phyloP scores from a whole-genome alignment of 2,888 invertebrate species.

The Drosophila paramelanica region DNA sequence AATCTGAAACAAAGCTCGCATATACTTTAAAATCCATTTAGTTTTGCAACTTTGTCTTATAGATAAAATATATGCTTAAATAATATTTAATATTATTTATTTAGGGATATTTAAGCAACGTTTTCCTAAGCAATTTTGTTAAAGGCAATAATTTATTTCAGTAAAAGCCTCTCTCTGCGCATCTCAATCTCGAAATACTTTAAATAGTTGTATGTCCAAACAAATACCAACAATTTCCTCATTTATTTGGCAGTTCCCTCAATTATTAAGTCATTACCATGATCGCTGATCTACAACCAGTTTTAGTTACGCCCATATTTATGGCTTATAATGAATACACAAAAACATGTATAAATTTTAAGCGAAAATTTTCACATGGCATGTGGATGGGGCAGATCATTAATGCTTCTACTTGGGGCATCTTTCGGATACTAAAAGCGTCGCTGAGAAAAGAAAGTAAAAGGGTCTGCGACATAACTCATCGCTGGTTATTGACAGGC shows the following conservation, averaged over 20 bases:
- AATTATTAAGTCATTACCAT: constrained; percentile 73
- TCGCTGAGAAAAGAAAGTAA: constrained; percentile 70
- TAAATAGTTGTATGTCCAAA: constrained; percentile 4
- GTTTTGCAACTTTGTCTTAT: too few species aligned
- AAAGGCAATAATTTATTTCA: not conserved
- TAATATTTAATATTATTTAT: too few species aligned
- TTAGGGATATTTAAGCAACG: too few species aligned
- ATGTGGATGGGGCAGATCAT: constrained; percentile 21
- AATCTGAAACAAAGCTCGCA: too few species aligned
- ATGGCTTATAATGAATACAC: constrained; percentile 9
- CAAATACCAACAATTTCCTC: constrained; percentile 32
- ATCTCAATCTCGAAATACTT: constrained; percentile 5
- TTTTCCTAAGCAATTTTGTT: too few species aligned
- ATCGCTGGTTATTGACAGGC: constrained; percentile 67
- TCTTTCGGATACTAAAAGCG: constrained; percentile 22
- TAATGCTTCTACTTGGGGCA: constrained; percentile 49
- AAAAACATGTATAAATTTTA: constrained; percentile 2
- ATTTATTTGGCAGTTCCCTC: constrained; percentile 25
- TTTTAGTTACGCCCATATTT: constrained; percentile 39
- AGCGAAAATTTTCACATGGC: constrained; percentile 50
- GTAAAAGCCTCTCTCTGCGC: not conserved
- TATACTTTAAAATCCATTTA: too few species aligned
- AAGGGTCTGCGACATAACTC: constrained; percentile 74
- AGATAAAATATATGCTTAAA: too few species aligned
- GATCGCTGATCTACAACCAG: constrained; percentile 22